phyloP scores from a whole-genome alignment of 1,140 invertebrate genomes.

The Laupala kohalensis region DNA sequence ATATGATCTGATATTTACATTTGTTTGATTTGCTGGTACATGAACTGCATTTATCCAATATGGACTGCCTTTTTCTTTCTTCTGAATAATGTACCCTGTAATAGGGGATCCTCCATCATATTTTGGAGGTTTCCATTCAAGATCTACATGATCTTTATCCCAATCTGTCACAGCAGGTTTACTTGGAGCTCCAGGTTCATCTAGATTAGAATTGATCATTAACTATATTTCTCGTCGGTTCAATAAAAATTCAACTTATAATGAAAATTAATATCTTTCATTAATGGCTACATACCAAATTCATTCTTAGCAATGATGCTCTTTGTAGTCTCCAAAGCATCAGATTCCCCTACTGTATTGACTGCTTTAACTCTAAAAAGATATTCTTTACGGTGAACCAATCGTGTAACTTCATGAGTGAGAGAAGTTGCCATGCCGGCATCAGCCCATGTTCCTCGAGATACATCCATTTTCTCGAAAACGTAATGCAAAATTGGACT shows the following conservation, averaged over 20 bases:
- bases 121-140: conserved; percentile 76
- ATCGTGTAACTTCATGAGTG: conserved; percentile 66
- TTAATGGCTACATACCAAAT: conserved; percentile 41
- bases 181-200: conserved; percentile 82
- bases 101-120: conserved; percentile 83
- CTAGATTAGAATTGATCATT: conserved; percentile 28
- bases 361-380: conserved; percentile 83
- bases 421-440: conserved; percentile 75
- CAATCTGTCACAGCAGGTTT: conserved; percentile 80
- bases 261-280: background rate
- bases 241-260: background rate
- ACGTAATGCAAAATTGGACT: conserved; percentile 91
- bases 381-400: conserved; percentile 89
- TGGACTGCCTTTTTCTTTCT: conserved; percentile 84
- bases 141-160: conserved; percentile 84
- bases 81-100: conserved; percentile 87
- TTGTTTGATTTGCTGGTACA: conserved; percentile 63
- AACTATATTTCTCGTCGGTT: background rate
- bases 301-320: conserved; percentile 89
- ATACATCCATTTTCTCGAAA: conserved; percentile 93
- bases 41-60: conserved; percentile 83
- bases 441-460: conserved; percentile 88
- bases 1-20: conserved; percentile 36
- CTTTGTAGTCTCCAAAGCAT: conserved; percentile 70
- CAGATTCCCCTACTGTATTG: conserved; percentile 90